A percentile compares a stretch with the other conserved stretches of the same genome.
Evolutionary conservation across 2,113 vertebrate species (phyloP).

Genomic region (Jaculus jaculus): DNA sequence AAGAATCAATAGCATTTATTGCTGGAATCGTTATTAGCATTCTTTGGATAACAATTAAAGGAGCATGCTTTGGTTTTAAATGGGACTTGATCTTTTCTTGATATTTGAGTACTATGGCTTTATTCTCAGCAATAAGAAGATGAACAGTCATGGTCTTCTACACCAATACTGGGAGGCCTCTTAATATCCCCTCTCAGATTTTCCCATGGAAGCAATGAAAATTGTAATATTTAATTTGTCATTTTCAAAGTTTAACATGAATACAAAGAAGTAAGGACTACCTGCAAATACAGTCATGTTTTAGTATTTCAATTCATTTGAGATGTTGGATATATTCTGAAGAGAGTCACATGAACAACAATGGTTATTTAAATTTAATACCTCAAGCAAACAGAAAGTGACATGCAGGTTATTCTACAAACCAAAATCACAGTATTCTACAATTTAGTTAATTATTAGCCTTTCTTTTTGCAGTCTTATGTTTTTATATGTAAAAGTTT

Average conservation of each 20-base stretch:
- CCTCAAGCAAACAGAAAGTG: slow-evolving; percentile 1
- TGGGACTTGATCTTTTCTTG: neutral
- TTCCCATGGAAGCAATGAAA: neutral
- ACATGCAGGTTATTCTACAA: slow-evolving; percentile 5
- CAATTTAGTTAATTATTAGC: slow-evolving; percentile 56
- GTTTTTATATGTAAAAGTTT: slow-evolving; percentile 57
- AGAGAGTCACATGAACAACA: slow-evolving; percentile 45
- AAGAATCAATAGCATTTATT: neutral
- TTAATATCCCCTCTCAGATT: neutral
- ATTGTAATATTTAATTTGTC: slow-evolving; percentile 55
- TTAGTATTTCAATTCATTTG: slow-evolving; percentile 53
- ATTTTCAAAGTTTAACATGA: slow-evolving; percentile 34
- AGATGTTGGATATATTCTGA: neutral
- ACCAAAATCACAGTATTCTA: slow-evolving; percentile 58
- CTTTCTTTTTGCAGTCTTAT: slow-evolving; percentile 58
- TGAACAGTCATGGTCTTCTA: neutral
- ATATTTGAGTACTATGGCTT: neutral
- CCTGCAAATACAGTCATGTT: neutral
- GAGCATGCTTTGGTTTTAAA: neutral
- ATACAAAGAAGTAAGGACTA: slow-evolving; percentile 64
- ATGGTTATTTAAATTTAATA: slow-evolving; percentile 53
- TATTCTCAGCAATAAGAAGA: slow-evolving; percentile 13
- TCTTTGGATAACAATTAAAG: neutral
- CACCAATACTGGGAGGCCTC: neutral
- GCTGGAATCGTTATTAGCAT: neutral